A percentile compares a stretch with the other conserved stretches of the same genome.
Evolutionary conservation across 2,888 invertebrate genomes (phyloP).

Genomic region (Clostera curtula): DNA sequence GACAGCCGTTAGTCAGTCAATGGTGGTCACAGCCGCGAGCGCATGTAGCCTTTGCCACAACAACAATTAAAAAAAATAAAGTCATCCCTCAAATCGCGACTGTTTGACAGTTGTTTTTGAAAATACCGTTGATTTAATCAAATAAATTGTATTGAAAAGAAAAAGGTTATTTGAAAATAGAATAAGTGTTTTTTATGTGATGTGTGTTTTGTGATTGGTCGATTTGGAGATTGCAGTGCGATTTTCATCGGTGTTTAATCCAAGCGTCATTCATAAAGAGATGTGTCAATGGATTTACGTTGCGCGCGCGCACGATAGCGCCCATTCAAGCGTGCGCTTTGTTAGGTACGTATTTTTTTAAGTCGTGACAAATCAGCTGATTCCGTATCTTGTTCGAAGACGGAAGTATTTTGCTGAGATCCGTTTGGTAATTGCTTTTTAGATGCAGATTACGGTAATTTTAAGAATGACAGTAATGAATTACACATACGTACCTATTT

Average conservation of each 20-base stretch:
- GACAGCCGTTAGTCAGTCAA: constrained; percentile 52
- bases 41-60: constrained; percentile 23
- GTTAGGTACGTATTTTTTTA: constrained; percentile 48
- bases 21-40: constrained; percentile 46
- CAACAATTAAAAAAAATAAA: constrained; percentile 30
- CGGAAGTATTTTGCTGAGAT: constrained; percentile 13
- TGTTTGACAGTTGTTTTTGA: constrained; percentile 27
- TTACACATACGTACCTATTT: no score
- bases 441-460: no score
- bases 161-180: constrained; percentile 3
- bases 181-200: constrained; percentile 5
- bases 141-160: constrained; percentile 6
- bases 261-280: constrained; percentile 46
- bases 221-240: constrained; percentile 19
- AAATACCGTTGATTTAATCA: constrained; percentile 6
- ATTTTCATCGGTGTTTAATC: constrained; percentile 22
- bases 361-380: constrained; percentile 33
- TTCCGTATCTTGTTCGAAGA: constrained; percentile 16
- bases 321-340: constrained; percentile 44
- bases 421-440: constrained; percentile 1
- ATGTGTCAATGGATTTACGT: constrained; percentile 63
- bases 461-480: no score
- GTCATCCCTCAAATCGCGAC: constrained; percentile 25
- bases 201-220: constrained; percentile 10
- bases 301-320: constrained; percentile 43